Conservation (phyloP, 2,113 vertebrate species). For the Caretta caretta region DNA sequence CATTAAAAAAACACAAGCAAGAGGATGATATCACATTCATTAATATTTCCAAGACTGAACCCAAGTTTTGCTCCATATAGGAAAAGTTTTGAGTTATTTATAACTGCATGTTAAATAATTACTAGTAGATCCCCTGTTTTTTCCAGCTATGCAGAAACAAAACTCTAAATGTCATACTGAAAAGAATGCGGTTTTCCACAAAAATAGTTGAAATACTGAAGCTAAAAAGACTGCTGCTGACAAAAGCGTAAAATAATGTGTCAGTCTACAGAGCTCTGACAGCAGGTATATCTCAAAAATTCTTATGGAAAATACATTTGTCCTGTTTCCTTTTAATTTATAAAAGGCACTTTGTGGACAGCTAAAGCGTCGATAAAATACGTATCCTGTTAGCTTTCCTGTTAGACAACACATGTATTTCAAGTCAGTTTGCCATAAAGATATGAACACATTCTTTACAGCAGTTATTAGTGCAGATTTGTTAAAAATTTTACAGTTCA, state of each 20-base stretch:
- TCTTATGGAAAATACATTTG: conserved; percentile 52
- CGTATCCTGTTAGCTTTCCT: conserved; percentile 41
- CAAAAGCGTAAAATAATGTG: conserved; percentile 43
- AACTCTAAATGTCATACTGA: conserved; percentile 2
- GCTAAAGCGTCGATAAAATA: conserved; percentile 46
- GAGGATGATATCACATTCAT: neutral
- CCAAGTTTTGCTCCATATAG: conserved; percentile 33
- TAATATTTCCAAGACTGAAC: conserved; percentile 36
- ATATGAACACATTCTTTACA: conserved; percentile 45
- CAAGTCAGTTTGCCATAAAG: conserved; percentile 56
- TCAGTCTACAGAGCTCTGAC: conserved; percentile 49
- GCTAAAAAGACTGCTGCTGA: conserved; percentile 36
- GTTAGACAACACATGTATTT: conserved; percentile 13
- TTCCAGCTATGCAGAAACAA: conserved; percentile 56
- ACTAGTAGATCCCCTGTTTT: conserved; percentile 9
- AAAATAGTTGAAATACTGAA: conserved; percentile 62
- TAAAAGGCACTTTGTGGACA: conserved; percentile 78
- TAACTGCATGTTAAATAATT: conserved; percentile 32
- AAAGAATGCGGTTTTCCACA: conserved; percentile 44
- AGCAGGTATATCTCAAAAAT: conserved; percentile 52
- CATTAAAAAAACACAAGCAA: neutral
- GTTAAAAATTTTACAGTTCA: conserved; percentile 43
- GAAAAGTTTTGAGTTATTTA: conserved; percentile 31
- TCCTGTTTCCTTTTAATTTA: conserved; percentile 61
- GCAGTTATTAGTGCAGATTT: conserved; percentile 32